Percentiles rank a stretch among this genome's conserved stretches.
Evolutionary conservation across 2,797 vertebrate genomes (phyloP).

Genomic region (Silurus aristotelis): DNA sequence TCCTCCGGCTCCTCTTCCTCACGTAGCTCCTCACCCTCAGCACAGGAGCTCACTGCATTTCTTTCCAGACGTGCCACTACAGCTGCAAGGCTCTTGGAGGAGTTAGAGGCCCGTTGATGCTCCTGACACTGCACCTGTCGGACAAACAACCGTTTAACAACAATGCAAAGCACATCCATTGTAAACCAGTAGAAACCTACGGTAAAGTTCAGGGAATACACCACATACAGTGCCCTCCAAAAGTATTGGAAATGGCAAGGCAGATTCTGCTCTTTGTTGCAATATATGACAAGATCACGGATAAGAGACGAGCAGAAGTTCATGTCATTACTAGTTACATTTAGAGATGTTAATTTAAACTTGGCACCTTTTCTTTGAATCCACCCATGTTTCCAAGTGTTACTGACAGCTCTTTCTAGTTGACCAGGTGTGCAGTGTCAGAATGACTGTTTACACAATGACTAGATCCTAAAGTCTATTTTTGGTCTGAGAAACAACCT

Average conservation of each 20-base stretch:
- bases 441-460: neutral
- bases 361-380: neutral
- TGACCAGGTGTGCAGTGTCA: neutral
- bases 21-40: conserved; percentile 82
- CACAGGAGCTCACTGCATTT: conserved; percentile 83
- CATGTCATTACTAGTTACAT: neutral
- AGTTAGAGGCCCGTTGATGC: conserved; percentile 75
- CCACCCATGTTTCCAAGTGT: neutral
- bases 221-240: neutral
- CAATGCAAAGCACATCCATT: neutral
- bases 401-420: neutral
- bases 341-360: neutral
- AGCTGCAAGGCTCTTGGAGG: conserved; percentile 93
- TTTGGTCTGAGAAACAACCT: neutral
- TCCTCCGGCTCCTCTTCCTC: conserved; percentile 76
- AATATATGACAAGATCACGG: neutral
- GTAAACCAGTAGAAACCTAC: neutral
- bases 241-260: neutral
- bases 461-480: neutral
- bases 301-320: neutral
- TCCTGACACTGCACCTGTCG: conserved; percentile 73
- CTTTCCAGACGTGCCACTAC: conserved; percentile 96
- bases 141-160: conserved; percentile 13
- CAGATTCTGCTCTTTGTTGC: neutral
- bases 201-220: neutral